A percentile compares a stretch with the other conserved stretches of the same genome.
Evolutionary conservation across 2,888 invertebrate species (phyloP).

Genomic region (Cryptophagus acutangulus): DNA sequence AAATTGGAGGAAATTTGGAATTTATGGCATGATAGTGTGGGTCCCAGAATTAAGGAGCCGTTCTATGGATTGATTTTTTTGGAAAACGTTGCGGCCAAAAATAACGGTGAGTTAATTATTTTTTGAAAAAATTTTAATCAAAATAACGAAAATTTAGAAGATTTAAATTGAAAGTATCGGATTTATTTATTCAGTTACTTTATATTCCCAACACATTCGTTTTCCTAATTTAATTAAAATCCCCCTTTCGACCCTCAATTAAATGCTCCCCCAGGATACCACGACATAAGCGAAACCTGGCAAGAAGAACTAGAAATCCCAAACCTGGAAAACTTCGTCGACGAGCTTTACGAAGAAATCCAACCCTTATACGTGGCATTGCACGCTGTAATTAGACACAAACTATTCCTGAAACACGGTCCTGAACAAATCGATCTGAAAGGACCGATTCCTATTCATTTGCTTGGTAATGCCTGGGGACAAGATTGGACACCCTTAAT

Average conservation of each 20-base stretch:
- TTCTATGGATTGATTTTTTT: constrained; percentile 33
- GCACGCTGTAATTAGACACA: constrained; percentile 67
- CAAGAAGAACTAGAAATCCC: constrained; percentile 60
- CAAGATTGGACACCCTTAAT: constrained; percentile 63
- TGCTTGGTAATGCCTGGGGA: constrained; percentile 68
- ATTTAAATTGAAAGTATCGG: not conserved
- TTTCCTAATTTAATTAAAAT: not conserved
- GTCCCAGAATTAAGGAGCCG: constrained; percentile 48
- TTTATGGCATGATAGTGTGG: constrained; percentile 62
- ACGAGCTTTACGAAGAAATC: constrained; percentile 53
- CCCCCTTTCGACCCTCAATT: too few relatives aligned
- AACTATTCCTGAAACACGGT: constrained; percentile 55
- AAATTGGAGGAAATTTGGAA: constrained; percentile 57
- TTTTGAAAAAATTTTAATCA: constrained; percentile 1
- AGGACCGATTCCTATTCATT: constrained; percentile 64
- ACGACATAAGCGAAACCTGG: constrained; percentile 61
- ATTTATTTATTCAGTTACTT: not conserved
- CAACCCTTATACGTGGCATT: constrained; percentile 63
- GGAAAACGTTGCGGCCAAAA: constrained; percentile 59
- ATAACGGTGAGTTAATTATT: constrained; percentile 53
- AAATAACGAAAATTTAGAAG: too few relatives aligned
- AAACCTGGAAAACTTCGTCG: constrained; percentile 52
- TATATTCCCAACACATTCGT: not conserved
- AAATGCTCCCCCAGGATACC: constrained; percentile 52
- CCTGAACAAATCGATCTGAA: constrained; percentile 48